phyloP scores from a whole-genome alignment of 2,113 vertebrate species.

The Paralichthys olivaceus region DNA sequence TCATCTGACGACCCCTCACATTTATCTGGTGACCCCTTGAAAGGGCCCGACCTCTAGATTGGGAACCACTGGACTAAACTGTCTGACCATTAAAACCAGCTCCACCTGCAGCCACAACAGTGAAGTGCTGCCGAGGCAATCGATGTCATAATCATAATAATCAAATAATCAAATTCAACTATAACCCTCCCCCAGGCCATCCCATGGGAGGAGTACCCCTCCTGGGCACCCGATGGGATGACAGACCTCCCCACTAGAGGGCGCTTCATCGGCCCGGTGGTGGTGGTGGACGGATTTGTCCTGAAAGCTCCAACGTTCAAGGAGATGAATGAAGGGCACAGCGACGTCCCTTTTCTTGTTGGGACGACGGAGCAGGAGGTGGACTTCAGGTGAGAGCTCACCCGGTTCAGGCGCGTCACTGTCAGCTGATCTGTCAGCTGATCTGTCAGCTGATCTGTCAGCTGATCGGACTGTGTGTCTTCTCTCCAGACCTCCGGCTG shows the following conservation, averaged over 20 bases:
- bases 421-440: background rate
- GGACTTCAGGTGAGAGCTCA: constrained; percentile 74
- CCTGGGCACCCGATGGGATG: constrained; percentile 73
- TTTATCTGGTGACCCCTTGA: too few relatives aligned
- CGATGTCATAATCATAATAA: too few relatives aligned
- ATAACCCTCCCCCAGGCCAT: constrained; percentile 66
- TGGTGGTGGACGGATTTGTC: constrained; percentile 81
- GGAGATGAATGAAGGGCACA: constrained; percentile 65
- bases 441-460: background rate
- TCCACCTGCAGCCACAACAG: too few relatives aligned
- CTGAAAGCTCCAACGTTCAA: constrained; percentile 75
- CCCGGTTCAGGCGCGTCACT: background rate
- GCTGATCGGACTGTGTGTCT: background rate
- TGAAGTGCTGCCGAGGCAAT: too few relatives aligned
- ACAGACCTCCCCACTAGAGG: constrained; percentile 77
- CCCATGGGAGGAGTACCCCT: constrained; percentile 81
- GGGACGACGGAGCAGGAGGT: constrained; percentile 83
- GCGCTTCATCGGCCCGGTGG: constrained; percentile 63
- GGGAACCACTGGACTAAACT: too few relatives aligned
- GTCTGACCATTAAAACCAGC: too few relatives aligned
- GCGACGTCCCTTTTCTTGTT: constrained; percentile 80
- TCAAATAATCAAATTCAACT: too few relatives aligned
- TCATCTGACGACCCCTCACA: too few relatives aligned
- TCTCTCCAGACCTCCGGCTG: constrained; percentile 64
- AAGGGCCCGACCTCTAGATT: too few relatives aligned